A percentile compares a stretch with the other conserved stretches of the same genome.
Conservation (phyloP, 2,113 vertebrate genomes). For the Phodopus roborovskii region DNA sequence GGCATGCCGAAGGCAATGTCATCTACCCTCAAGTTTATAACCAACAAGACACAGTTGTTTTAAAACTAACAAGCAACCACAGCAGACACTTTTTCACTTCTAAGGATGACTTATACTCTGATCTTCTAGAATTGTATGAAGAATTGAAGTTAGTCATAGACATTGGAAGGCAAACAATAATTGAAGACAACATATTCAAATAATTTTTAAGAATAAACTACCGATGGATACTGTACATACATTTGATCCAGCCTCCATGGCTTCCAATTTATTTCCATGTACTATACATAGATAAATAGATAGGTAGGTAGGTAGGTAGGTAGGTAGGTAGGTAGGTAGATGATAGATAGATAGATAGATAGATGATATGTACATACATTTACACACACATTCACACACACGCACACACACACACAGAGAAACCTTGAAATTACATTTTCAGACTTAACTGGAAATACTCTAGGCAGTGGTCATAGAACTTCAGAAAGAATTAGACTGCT, state of each 20-base stretch:
- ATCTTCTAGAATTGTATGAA: neutral
- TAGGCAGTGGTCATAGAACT: neutral
- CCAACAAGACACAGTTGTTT: neutral
- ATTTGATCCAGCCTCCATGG: neutral
- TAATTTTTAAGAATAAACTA: neutral
- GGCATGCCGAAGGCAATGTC: neutral
- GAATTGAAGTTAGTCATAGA: neutral
- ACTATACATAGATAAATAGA: neutral
- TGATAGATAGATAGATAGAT: neutral
- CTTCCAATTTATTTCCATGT: neutral
- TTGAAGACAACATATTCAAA: neutral
- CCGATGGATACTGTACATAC: neutral
- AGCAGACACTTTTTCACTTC: neutral
- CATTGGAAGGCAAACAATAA: neutral
- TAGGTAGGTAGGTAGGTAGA: neutral
- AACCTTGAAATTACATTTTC: neutral
- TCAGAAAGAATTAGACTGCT: neutral
- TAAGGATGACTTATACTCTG: neutral
- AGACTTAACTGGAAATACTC: neutral
- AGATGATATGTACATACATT: neutral
- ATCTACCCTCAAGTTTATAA: neutral
- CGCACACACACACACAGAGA: neutral
- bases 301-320: neutral
- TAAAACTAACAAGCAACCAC: neutral
- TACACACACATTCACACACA: neutral